phyloP scores from a whole-genome alignment of 2,797 vertebrate genomes.

The Leptodactylus fallax region DNA sequence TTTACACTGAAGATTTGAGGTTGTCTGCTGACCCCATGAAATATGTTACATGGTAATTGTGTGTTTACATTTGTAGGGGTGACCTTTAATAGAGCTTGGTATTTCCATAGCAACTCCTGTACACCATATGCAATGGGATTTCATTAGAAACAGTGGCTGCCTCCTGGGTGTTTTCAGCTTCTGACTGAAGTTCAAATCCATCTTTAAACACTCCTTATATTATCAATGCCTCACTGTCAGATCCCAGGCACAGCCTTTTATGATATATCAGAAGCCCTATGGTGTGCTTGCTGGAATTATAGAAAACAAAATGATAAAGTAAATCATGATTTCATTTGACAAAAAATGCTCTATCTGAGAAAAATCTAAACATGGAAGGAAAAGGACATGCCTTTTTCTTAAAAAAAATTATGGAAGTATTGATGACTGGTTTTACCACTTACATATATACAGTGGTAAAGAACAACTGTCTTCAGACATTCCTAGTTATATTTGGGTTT shows the following conservation, averaged over 20 bases:
- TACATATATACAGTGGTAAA: no score
- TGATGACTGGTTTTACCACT: no score
- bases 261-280: not conserved
- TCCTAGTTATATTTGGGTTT: no score
- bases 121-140: constrained; percentile 53
- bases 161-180: constrained; percentile 44
- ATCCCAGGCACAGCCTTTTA: not conserved
- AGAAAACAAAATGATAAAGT: not conserved
- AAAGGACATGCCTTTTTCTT: no score
- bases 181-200: constrained; percentile 48
- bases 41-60: constrained; percentile 63
- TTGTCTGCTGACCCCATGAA: constrained; percentile 56
- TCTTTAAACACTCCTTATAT: constrained; percentile 41
- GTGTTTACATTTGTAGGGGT: constrained; percentile 58
- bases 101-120: constrained; percentile 54
- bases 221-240: not conserved
- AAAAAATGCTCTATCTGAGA: no score
- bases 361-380: no score
- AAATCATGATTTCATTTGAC: no score
- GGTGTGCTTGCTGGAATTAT: not conserved
- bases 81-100: constrained; percentile 40
- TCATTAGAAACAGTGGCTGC: constrained; percentile 30
- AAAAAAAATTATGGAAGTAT: no score
- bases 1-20: constrained; percentile 41
- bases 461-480: no score